A percentile compares a stretch with the other conserved stretches of the same genome.
phyloP scores from a whole-genome alignment of 2,113 vertebrate species.

The Terrapene triunguis region DNA sequence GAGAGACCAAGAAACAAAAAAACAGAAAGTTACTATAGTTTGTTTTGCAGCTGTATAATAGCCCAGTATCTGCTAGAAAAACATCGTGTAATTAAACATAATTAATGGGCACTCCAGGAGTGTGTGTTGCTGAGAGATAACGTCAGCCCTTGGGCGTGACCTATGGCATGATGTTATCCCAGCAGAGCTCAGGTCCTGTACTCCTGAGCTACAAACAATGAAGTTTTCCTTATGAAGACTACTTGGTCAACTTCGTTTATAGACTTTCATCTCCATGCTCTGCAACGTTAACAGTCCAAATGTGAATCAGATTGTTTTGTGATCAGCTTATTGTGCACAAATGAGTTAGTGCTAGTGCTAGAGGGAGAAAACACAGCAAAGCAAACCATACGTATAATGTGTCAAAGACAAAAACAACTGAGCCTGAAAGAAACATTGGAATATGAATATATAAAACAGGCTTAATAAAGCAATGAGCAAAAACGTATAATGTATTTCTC shows the following conservation, averaged over 20 bases:
- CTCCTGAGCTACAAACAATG: slow-evolving; percentile 20
- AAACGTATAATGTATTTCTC: slow-evolving; percentile 13
- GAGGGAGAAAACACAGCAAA: not conserved
- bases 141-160: slow-evolving; percentile 69
- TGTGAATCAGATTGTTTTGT: not conserved
- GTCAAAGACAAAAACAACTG: not conserved
- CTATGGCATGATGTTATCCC: slow-evolving; percentile 59
- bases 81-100: slow-evolving; percentile 80
- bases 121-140: slow-evolving; percentile 76
- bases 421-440: slow-evolving; percentile 39
- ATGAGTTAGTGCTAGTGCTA: not conserved
- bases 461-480: slow-evolving; percentile 67
- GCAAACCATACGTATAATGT: not conserved
- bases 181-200: slow-evolving; percentile 30
- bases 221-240: slow-evolving; percentile 31
- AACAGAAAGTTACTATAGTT: slow-evolving; percentile 45
- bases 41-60: slow-evolving; percentile 70
- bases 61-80: slow-evolving; percentile 69
- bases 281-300: not conserved
- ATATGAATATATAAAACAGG: slow-evolving; percentile 36
- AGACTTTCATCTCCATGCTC: slow-evolving; percentile 30
- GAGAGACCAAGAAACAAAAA: slow-evolving; percentile 50
- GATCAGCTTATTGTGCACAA: not conserved
- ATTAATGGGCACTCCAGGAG: slow-evolving; percentile 77
- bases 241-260: slow-evolving; percentile 60